These are phyloP conservation scores for Ophthalmolycus amberensis DNA, from an alignment of 2,113 vertebrate genomes.

Conservation along the genomic window DNA sequence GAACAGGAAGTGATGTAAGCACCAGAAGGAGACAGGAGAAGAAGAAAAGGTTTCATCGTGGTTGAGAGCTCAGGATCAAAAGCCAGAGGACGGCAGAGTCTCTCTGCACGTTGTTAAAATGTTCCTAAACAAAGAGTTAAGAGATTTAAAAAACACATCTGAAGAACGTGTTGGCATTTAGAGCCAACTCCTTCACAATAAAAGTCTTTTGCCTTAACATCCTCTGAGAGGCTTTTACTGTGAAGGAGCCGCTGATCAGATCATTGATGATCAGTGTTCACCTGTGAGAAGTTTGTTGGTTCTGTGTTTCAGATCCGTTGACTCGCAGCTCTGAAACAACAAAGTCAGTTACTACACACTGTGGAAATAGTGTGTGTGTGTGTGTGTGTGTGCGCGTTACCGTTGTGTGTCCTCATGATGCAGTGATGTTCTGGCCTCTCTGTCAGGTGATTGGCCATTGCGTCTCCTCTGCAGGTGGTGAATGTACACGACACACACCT, in stretches of 20 bases:
- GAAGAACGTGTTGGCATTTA: too few species aligned
- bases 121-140: neutral
- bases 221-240: neutral
- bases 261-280: slow-evolving; percentile 18
- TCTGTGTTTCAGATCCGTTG: neutral
- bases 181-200: too few species aligned
- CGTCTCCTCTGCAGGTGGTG: slow-evolving; percentile 86
- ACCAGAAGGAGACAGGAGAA: neutral
- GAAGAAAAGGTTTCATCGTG: neutral
- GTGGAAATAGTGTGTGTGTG: neutral
- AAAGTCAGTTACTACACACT: neutral
- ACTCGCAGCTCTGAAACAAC: neutral
- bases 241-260: neutral
- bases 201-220: too few species aligned
- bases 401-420: slow-evolving; percentile 31
- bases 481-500: slow-evolving; percentile 86
- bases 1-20: slow-evolving; percentile 2
- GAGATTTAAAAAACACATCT: too few species aligned
- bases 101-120: neutral
- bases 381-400: slow-evolving; percentile 24
- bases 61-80: too few species aligned
- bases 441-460: slow-evolving; percentile 91
- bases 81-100: too few species aligned
- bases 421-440: slow-evolving; percentile 85
- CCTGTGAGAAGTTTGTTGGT: slow-evolving; percentile 26